Percentiles rank a stretch among this genome's conserved stretches.
These are phyloP conservation scores for Drosophila neonasuta DNA, from an alignment of 2,888 invertebrate species.

Conservation along the genomic window DNA sequence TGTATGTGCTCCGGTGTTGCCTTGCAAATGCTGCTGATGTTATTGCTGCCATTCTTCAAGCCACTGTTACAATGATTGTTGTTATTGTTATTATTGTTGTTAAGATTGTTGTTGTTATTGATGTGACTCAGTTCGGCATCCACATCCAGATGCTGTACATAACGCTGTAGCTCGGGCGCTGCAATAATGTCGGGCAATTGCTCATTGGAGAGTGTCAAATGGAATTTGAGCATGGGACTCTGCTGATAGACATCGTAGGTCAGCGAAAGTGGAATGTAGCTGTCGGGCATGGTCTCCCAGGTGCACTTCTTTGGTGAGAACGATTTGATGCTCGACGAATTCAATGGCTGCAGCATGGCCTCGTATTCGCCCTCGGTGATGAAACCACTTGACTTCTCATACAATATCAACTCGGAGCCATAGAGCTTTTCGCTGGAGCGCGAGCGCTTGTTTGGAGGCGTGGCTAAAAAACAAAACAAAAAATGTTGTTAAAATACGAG, in stretches of 20 bases:
- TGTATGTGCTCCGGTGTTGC: conserved; percentile 85
- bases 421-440: conserved; percentile 84
- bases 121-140: conserved; percentile 72
- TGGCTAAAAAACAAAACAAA: conserved; percentile 41
- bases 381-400: conserved; percentile 94
- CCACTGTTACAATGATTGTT: conserved; percentile 43
- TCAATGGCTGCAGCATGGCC: conserved; percentile 90
- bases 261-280: conserved; percentile 83
- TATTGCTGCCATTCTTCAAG: conserved; percentile 32
- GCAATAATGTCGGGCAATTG: conserved; percentile 74
- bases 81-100: conserved; percentile 45
- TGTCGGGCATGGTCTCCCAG: conserved; percentile 86
- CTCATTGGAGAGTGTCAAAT: conserved; percentile 91
- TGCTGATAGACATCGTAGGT: conserved; percentile 89
- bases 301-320: conserved; percentile 88
- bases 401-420: conserved; percentile 91
- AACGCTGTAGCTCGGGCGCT: conserved; percentile 71
- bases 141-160: conserved; percentile 64
- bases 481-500: not conserved
- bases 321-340: conserved; percentile 82
- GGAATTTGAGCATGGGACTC: conserved; percentile 92
- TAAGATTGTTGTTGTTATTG: conserved; percentile 67
- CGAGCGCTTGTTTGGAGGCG: conserved; percentile 86
- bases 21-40: conserved; percentile 33
- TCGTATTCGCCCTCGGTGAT: conserved; percentile 95